Percentiles rank a stretch among this genome's conserved stretches.
phyloP scores from a whole-genome alignment of 2,797 vertebrate genomes.

The Etheostoma nigrum region DNA sequence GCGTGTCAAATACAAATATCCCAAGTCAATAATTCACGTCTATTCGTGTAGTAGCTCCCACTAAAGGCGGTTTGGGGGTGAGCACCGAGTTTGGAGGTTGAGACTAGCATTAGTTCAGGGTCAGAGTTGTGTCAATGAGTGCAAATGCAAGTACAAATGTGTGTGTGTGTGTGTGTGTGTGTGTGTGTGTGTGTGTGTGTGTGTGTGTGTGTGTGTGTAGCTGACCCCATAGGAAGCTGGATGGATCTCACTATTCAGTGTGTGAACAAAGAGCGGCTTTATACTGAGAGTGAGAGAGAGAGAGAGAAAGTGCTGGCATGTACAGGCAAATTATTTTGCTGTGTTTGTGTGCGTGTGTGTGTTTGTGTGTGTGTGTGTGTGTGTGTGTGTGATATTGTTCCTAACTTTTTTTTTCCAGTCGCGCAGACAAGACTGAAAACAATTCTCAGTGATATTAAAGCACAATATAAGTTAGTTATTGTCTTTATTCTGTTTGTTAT shows the following conservation, averaged over 20 bases:
- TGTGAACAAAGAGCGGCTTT: conserved; percentile 23
- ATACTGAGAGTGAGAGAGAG: not conserved
- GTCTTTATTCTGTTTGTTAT: too few species aligned
- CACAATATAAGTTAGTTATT: not conserved
- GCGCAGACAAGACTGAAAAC: not conserved
- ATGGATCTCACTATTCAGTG: conserved; percentile 22
- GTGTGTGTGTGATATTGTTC: not conserved
- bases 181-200: conserved; percentile 21
- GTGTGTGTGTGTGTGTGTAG: not conserved
- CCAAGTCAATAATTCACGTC: too few species aligned
- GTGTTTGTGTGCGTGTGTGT: not conserved
- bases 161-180: conserved; percentile 16
- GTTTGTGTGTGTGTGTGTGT: not conserved
- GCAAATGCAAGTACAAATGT: conserved; percentile 12
- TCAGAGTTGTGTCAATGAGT: not conserved
- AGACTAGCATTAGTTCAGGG: not conserved
- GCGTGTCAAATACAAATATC: not conserved
- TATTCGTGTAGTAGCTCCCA: not conserved
- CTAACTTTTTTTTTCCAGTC: not conserved
- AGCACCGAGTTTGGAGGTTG: not conserved
- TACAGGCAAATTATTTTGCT: too few species aligned
- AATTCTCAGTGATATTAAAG: not conserved
- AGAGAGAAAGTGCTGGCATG: not conserved
- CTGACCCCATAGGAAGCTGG: conserved; percentile 38
- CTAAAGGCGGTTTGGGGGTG: not conserved